Conservation (phyloP, 2,113 vertebrate genomes). For the Peromyscus maniculatus region DNA sequence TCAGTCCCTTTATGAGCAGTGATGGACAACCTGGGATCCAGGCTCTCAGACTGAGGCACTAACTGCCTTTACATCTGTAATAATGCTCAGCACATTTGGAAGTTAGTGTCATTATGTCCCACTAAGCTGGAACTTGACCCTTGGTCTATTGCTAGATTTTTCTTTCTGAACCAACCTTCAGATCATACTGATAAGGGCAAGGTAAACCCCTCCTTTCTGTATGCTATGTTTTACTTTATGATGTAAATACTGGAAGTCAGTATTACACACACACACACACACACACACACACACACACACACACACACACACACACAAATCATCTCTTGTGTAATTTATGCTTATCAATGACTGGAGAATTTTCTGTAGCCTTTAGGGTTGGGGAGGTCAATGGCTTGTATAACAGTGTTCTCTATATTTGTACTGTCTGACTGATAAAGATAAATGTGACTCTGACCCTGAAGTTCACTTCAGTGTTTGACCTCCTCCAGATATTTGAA, state of each 20-base stretch:
- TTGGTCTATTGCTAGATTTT: not conserved
- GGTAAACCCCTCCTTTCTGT: not conserved
- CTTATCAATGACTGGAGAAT: not conserved
- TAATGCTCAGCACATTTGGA: not conserved
- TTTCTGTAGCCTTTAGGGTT: not conserved
- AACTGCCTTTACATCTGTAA: constrained; percentile 8
- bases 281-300: too few relatives aligned
- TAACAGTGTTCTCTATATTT: not conserved
- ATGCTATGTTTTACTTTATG: not conserved
- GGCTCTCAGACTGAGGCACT: not conserved
- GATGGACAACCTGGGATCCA: not conserved
- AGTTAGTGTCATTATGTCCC: not conserved
- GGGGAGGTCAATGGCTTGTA: not conserved
- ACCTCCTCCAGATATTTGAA: not conserved
- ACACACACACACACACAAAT: not conserved
- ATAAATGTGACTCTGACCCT: not conserved
- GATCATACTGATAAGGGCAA: constrained; percentile 5
- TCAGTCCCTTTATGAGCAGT: not conserved
- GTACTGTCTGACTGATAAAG: not conserved
- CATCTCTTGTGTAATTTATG: constrained; percentile 12
- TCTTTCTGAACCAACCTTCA: not conserved
- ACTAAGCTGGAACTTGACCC: not conserved
- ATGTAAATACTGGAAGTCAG: too few relatives aligned
- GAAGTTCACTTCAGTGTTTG: not conserved
- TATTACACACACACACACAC: too few relatives aligned